Evolutionary conservation across 2,797 vertebrate species (phyloP), one percentile per base, ranked within the genome.

Genomic region (Manis pentadactyla): DNA sequence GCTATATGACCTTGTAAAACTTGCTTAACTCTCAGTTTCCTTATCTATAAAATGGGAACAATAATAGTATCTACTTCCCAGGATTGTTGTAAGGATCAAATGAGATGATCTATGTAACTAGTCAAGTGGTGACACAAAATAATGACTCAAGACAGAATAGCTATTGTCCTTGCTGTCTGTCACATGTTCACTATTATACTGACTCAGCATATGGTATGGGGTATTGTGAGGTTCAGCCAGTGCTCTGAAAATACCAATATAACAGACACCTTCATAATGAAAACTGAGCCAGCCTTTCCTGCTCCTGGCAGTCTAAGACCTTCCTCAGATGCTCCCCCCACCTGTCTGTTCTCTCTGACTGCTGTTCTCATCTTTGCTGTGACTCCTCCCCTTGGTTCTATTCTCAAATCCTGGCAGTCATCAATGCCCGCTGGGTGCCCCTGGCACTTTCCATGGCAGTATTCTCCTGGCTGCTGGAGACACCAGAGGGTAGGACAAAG

Each of bases 401-500:
- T 34, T 87, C 29, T 31, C 25, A 25, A 42, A 18, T 42, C 34
- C 84, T 94, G 74, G 79, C 34, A 82, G 68, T 89, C 4, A 23
- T 8, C 1, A 5, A 3, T 13, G 49, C 7, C 87, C 39, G 78
- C 83, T 94, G 74, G 64, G 0, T 51, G 55, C 78, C 94, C 75
- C 74, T 57, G 51, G 77, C 68, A 49, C 42, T 87, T 59, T 83
- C 88, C 81, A 31, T 8, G 69, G 39, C 87, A 91, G 46, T 86
- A 39, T 39, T 94, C 69, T 95, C 73, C 69, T 39, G n/a, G n/a
- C 27, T 79, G 51, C 42, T 90, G 77, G 61, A 88, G 87, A 78
- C 31, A 53, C 90, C 61, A 75, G 90, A 82, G 90, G 61, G 53
- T 84, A 92, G 87, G 93, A 87, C 78, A 94, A 95, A 95, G 75